Percentiles rank a stretch among this genome's conserved stretches.
phyloP scores from a whole-genome alignment of 2,113 vertebrate genomes.

The Anser brachyrhynchus region DNA sequence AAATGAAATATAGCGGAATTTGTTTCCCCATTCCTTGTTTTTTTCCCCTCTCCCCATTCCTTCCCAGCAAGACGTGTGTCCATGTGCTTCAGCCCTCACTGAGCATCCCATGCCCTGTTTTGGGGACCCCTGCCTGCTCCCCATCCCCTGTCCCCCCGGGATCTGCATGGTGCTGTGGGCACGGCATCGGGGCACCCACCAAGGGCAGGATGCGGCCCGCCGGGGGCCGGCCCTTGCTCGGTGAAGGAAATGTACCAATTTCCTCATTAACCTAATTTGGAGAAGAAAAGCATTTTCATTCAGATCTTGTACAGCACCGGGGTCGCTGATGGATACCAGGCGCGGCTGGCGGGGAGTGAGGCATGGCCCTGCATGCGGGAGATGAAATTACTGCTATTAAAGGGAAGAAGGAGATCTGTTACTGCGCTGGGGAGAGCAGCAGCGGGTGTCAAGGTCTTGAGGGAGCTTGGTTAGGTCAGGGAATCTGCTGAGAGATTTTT shows the following conservation, averaged over 20 bases:
- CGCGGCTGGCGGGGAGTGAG: not conserved
- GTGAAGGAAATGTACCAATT: constrained; percentile 43
- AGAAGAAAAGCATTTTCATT: constrained; percentile 51
- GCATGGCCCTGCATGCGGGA: constrained; percentile 26
- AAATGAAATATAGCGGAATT: not conserved
- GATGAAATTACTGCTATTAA: constrained; percentile 56
- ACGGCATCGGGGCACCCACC: not conserved
- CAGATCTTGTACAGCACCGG: constrained; percentile 9
- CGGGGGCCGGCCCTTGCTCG: not conserved
- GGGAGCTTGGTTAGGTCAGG: not conserved
- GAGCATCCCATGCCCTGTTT: not conserved
- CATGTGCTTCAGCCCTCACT: accelerated
- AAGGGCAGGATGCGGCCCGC: not conserved
- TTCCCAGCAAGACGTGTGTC: not conserved
- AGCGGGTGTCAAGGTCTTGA: not conserved
- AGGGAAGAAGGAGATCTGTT: constrained; percentile 40
- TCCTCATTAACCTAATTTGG: constrained; percentile 66
- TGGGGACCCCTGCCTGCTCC: not conserved
- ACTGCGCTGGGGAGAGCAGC: not conserved
- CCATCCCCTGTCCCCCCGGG: not conserved
- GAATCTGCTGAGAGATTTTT: not conserved
- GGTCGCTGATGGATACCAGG: constrained; percentile 45
- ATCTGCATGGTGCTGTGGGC: not conserved
- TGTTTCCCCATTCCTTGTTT: not conserved
- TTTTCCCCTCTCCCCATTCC: not conserved